Percentiles rank a stretch among this genome's conserved stretches.
phyloP scores from a whole-genome alignment of 1,140 invertebrate species.

The Anoplolepis gracilipes region DNA sequence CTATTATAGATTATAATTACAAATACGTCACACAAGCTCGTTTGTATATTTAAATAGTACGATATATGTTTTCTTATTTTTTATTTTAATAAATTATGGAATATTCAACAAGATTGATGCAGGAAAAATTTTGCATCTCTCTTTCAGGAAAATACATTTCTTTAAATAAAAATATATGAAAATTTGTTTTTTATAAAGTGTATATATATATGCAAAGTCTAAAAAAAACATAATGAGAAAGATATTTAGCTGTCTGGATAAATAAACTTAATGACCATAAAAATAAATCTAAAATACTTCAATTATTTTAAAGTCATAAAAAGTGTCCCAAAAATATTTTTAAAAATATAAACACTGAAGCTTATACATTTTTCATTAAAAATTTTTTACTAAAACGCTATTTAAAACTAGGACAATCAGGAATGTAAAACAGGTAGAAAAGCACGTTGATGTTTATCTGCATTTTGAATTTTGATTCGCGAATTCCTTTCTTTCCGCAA shows the following conservation, averaged over 20 bases:
- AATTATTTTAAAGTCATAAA: constrained; percentile 4
- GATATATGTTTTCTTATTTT: not conserved
- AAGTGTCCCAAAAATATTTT: not conserved
- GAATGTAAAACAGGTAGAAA: not conserved
- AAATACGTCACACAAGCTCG: too few species aligned
- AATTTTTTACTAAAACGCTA: not conserved
- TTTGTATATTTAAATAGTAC: too few species aligned
- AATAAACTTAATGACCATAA: not conserved
- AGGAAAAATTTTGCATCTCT: too few species aligned
- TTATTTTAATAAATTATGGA: not conserved
- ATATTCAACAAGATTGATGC: too few species aligned
- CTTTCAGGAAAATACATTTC: too few species aligned
- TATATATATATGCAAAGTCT: not conserved
- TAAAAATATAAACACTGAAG: not conserved
- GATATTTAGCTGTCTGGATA: not conserved
- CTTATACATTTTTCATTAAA: not conserved
- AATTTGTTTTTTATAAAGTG: constrained; percentile 20
- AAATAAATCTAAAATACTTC: not conserved
- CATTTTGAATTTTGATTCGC: not conserved
- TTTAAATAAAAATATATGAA: too few species aligned
- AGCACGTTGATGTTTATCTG: not conserved
- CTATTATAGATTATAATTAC: too few species aligned
- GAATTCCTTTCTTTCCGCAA: constrained; percentile 1
- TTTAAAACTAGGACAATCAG: not conserved
- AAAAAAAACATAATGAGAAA: not conserved